Percentiles rank a stretch among this genome's conserved stretches.
Conservation (phyloP, 2,797 vertebrate genomes). For the Catostomus latipinnis region DNA sequence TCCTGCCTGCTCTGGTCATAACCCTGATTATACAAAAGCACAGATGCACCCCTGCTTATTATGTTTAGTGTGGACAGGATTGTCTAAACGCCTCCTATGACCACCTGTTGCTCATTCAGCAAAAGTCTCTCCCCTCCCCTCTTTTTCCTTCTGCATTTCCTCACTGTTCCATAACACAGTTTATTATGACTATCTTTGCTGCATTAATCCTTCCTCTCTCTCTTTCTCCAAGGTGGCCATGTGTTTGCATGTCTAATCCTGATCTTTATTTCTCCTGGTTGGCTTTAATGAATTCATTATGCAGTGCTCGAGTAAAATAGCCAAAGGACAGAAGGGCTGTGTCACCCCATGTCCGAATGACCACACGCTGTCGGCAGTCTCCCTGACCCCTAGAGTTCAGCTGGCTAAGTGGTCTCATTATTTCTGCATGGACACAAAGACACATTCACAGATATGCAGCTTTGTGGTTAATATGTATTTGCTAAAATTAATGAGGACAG, state of each 20-base stretch:
- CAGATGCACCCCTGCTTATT: slow-evolving; percentile 57
- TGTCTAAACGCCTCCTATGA: slow-evolving; percentile 69
- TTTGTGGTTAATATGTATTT: slow-evolving; percentile 9
- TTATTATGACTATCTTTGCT: slow-evolving; percentile 19
- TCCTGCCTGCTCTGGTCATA: slow-evolving; percentile 42
- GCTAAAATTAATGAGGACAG: slow-evolving; percentile 1
- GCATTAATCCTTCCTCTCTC: not conserved
- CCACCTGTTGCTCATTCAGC: slow-evolving; percentile 79
- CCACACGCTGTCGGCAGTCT: slow-evolving; percentile 53
- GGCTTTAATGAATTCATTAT: slow-evolving; percentile 71
- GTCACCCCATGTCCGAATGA: slow-evolving; percentile 41
- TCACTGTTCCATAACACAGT: slow-evolving; percentile 25
- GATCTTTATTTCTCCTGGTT: slow-evolving; percentile 39
- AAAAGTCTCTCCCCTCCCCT: slow-evolving; percentile 16
- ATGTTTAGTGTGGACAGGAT: slow-evolving; percentile 42
- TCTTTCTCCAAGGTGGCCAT: slow-evolving; percentile 16
- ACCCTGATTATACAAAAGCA: slow-evolving; percentile 50
- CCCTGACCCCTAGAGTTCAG: slow-evolving; percentile 53
- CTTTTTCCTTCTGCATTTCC: not conserved
- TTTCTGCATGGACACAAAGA: slow-evolving; percentile 53
- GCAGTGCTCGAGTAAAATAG: slow-evolving; percentile 38
- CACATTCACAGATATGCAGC: slow-evolving; percentile 13
- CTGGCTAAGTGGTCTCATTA: slow-evolving; percentile 63
- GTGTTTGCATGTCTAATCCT: slow-evolving; percentile 9
- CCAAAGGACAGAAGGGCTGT: slow-evolving; percentile 41